Evolutionary conservation across 2,888 invertebrate genomes (phyloP).

Genomic region (Tetheella fluctuosa): DNA sequence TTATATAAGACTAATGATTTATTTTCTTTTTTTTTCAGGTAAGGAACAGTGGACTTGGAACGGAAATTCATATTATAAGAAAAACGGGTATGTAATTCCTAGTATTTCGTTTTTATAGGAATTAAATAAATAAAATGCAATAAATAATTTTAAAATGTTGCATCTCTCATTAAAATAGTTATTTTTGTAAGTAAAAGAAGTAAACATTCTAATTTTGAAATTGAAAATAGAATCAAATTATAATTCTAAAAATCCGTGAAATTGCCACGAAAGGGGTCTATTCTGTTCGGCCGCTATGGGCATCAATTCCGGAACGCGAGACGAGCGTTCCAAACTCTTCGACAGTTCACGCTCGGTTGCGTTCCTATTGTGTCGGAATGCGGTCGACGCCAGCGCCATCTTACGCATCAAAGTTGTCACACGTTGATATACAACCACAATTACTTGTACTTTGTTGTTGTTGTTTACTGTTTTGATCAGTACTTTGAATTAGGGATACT

Average conservation of each 20-base stretch:
- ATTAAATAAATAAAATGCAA: too few relatives aligned
- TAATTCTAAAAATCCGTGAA: conserved; percentile 10
- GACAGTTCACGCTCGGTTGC: conserved; percentile 48
- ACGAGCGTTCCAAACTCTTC: conserved; percentile 37
- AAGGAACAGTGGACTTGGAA: not conserved
- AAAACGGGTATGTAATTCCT: too few relatives aligned
- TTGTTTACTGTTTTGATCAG: not conserved
- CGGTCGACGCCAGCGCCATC: conserved; percentile 18
- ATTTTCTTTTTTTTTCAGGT: conserved; percentile 4
- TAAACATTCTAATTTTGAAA: not conserved
- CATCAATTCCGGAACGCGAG: conserved; percentile 21
- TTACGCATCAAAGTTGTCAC: conserved; percentile 23
- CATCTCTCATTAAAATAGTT: too few relatives aligned
- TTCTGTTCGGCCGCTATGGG: conserved; percentile 3
- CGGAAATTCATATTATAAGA: not conserved
- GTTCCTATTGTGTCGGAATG: conserved; percentile 37
- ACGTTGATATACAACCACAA: not conserved
- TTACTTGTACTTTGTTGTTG: not conserved
- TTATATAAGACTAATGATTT: not conserved
- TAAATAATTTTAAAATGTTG: too few relatives aligned
- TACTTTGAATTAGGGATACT: too few relatives aligned
- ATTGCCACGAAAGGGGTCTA: conserved; percentile 10
- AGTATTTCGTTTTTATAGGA: too few relatives aligned
- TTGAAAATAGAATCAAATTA: not conserved
- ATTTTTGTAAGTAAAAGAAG: not conserved